Evolutionary conservation across 2,113 vertebrate species (phyloP), one percentile per base, ranked within the genome.

Genomic region (Semicossyphus pulcher): DNA sequence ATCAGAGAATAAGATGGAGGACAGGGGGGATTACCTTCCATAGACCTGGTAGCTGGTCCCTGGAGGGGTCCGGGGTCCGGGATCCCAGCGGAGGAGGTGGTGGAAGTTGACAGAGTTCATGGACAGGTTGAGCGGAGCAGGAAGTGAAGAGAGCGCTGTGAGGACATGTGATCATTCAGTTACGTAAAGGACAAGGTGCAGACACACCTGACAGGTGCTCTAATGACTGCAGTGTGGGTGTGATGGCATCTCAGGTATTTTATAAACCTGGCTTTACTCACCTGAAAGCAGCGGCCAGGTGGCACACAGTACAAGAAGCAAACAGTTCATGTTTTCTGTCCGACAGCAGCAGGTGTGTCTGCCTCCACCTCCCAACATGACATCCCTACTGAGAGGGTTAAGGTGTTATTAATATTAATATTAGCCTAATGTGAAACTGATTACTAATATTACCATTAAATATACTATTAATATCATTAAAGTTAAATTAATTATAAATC

Each of bases 81-180:
- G 85, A 4, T 69, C 45, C 91, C 91, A 92, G 2, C 0, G 47
- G 44, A 92, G 76, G 59, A 76, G 45, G 12, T 91, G 76, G 9
- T 14, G 14, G 45, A 92, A 83, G 69, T 92, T 86, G 5, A 23
- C 4, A 0, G 91, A 92, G 2, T 3, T 0, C 4, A 92, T 15
- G 0, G 0, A 4, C 0, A 87, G 1, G 3, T 83, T 83, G 9
- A 65, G 34, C 0, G 91, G 91, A 20, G 74, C 74, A 26, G 84
- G 89, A 4, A 64, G 70, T 21, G 10, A 12, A 1, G 16, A 0
- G 3, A 72, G 26, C 7, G 7, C 90, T 91, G 73, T 41, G 47
- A 0, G n/a, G 29, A 45, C 3, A 58, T 47, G 18, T 9, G 3
- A 14, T 5, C 34, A 21, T 3, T 3, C 6, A 16, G 3, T 3